These are phyloP conservation scores for Philonicus albiceps DNA, from an alignment of 2,888 invertebrate genomes.

Conservation along the genomic window DNA sequence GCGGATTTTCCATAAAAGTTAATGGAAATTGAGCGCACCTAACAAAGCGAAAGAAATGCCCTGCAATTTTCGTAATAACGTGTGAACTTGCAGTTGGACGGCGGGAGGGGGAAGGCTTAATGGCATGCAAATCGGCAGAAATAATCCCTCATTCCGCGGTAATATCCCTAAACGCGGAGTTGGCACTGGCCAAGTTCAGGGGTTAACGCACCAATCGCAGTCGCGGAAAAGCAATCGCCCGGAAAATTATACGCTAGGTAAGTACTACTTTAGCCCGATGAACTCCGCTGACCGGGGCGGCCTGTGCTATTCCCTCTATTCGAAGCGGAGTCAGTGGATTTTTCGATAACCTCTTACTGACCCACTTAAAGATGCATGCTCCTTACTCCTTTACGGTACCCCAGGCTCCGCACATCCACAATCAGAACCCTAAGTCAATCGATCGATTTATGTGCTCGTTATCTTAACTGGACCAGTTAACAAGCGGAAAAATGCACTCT, in stretches of 20 bases:
- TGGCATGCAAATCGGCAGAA: background rate
- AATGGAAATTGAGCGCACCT: background rate
- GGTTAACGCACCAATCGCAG: background rate
- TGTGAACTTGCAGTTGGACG: background rate
- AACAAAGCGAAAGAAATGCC: background rate
- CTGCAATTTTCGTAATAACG: background rate
- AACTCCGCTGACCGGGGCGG: background rate
- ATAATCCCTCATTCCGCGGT: background rate
- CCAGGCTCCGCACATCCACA: background rate
- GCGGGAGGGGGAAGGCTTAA: background rate
- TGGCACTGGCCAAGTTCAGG: background rate
- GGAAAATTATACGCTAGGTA: conserved; percentile 19
- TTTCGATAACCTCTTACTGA: conserved; percentile 46
- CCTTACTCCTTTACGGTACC: background rate
- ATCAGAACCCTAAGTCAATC: conserved; percentile 48
- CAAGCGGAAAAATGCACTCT: conserved; percentile 52
- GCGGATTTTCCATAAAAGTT: background rate
- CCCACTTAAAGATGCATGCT: conserved; percentile 37
- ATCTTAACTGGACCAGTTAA: conserved; percentile 52
- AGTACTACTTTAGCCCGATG: background rate
- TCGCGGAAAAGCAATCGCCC: background rate
- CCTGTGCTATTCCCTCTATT: background rate
- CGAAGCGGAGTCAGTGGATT: background rate
- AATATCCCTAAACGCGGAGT: background rate
- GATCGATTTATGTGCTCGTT: conserved; percentile 50